These are phyloP conservation scores for Lithophane leautieri DNA, from an alignment of 2,888 invertebrate genomes.

Conservation along the genomic window DNA sequence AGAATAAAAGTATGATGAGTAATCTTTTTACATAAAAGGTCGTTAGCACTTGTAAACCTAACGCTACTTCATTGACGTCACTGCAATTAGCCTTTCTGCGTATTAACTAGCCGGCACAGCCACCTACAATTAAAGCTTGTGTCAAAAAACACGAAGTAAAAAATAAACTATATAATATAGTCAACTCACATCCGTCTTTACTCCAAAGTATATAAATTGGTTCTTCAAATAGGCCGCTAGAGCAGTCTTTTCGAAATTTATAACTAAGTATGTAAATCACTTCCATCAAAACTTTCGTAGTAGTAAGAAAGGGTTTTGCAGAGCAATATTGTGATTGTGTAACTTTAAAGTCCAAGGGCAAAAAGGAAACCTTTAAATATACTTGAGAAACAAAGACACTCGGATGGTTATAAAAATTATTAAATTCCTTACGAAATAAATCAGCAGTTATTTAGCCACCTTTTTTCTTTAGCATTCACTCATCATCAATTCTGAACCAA, in stretches of 20 bases:
- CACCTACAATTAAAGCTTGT: constrained; percentile 51
- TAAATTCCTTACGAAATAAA: not conserved
- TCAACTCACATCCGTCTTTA: constrained; percentile 50
- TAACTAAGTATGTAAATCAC: not conserved
- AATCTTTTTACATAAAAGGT: constrained; percentile 19
- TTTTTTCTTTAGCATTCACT: constrained; percentile 22
- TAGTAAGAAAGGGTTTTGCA: not conserved
- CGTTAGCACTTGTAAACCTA: constrained; percentile 38
- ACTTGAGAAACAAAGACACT: not conserved
- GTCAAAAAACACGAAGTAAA: constrained; percentile 54
- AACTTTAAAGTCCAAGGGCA: not conserved
- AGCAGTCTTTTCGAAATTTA: constrained; percentile 3
- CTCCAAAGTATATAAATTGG: constrained; percentile 14
- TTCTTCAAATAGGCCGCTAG: constrained; percentile 14
- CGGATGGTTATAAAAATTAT: not conserved
- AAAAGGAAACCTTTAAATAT: not conserved
- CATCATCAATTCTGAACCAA: constrained; percentile 28
- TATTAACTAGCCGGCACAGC: constrained; percentile 57
- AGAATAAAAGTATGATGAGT: not conserved
- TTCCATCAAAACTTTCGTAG: not conserved
- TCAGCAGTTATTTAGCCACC: not conserved
- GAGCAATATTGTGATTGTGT: constrained; percentile 1
- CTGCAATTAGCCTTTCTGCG: constrained; percentile 55
- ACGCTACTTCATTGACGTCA: constrained; percentile 62
- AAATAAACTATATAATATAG: constrained; percentile 40